Percentiles rank a stretch among this genome's conserved stretches.
Conservation (phyloP, 37 sponge, comb jelly and placozoan genomes). For the Haliclona indistincta region DNA sequence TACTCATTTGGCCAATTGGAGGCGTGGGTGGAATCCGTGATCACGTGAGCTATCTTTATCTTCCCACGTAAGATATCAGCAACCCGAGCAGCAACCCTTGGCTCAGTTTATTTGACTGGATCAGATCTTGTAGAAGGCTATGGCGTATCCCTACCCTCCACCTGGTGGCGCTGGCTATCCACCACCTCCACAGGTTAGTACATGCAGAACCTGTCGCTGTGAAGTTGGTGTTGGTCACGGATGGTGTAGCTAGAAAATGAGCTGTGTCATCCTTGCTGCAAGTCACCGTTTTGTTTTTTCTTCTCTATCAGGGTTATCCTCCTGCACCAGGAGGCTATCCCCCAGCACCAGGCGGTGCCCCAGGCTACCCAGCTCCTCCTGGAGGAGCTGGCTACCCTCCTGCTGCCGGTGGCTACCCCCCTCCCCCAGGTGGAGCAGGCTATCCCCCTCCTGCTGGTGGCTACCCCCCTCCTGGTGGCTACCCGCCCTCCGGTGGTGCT, state of each 20-base stretch:
- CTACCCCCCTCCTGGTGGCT: slow-evolving; percentile 27
- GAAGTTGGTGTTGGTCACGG: too few relatives aligned
- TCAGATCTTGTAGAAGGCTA: too few relatives aligned
- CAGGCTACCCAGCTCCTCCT: slow-evolving; percentile 51
- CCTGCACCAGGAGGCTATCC: slow-evolving; percentile 12
- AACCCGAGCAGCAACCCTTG: too few relatives aligned
- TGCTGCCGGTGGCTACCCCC: slow-evolving; percentile 24
- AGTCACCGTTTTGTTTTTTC: neutral
- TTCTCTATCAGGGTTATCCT: neutral
- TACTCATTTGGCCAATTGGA: too few relatives aligned
- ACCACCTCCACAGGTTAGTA: neutral
- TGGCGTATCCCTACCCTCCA: slow-evolving; percentile 68
- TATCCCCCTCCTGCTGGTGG: slow-evolving; percentile 30
- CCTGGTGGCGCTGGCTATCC: slow-evolving; percentile 48
- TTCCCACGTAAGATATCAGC: too few relatives aligned
- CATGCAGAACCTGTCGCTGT: too few relatives aligned
- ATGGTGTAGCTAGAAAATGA: too few relatives aligned
- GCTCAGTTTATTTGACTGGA: too few relatives aligned
- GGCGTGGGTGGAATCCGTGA: too few relatives aligned
- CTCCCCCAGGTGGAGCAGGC: slow-evolving; percentile 18
- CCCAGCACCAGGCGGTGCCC: slow-evolving; percentile 11
- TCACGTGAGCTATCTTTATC: too few relatives aligned
- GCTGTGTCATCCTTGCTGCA: too few relatives aligned
- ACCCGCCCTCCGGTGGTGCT: neutral
- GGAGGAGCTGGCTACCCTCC: slow-evolving; percentile 35